Percentiles rank a stretch among this genome's conserved stretches.
Conservation (phyloP, 2,113 vertebrate species). For the Plecturocebus donacophilus region DNA sequence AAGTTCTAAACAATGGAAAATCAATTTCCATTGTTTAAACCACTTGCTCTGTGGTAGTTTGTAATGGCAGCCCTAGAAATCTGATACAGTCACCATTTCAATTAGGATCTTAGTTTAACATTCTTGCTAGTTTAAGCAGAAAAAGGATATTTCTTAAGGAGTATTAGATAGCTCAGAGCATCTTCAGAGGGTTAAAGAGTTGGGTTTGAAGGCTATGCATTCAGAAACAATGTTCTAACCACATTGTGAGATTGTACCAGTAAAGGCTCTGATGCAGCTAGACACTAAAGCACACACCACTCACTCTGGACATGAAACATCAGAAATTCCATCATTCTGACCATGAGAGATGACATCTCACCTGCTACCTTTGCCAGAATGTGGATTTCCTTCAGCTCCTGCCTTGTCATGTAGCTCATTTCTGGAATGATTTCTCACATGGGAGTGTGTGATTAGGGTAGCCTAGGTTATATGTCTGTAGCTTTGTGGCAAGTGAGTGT, state of each 20-base stretch:
- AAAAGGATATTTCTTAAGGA: neutral
- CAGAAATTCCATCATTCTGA: neutral
- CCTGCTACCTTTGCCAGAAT: neutral
- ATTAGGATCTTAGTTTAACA: neutral
- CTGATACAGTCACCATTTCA: neutral
- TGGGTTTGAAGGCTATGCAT: neutral
- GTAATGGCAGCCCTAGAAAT: neutral
- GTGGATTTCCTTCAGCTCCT: neutral
- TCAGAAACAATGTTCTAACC: neutral
- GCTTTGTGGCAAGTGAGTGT: neutral
- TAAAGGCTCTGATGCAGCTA: neutral
- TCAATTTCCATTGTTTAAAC: neutral
- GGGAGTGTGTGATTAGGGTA: neutral
- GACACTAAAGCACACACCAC: accelerated
- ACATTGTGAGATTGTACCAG: neutral
- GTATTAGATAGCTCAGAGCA: neutral
- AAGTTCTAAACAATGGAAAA: neutral
- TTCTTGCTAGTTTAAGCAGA: neutral
- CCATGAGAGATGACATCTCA: neutral
- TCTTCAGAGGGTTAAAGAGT: neutral
- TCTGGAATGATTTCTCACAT: neutral
- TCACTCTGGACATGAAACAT: neutral
- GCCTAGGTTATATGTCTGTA: neutral
- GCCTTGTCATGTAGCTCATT: neutral
- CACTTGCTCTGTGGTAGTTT: neutral